These are phyloP conservation scores for Microcebus murinus DNA, from an alignment of 2,113 vertebrate species.

Conservation along the genomic window DNA sequence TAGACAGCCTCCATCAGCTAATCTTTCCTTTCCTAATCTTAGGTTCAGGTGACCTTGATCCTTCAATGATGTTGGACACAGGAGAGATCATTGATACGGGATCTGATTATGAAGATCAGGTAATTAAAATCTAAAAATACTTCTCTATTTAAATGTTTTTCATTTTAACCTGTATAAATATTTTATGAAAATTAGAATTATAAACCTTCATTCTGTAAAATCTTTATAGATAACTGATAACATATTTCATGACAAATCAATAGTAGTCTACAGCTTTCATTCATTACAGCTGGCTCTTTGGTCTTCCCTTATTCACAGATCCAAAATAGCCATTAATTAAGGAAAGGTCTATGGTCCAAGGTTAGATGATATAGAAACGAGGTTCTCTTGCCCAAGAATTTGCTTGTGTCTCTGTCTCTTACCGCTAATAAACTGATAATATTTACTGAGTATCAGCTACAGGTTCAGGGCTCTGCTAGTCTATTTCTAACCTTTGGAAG, in stretches of 20 bases:
- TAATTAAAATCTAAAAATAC: constrained; percentile 79
- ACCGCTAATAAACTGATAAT: neutral
- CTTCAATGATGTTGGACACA: constrained; percentile 89
- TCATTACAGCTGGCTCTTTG: neutral
- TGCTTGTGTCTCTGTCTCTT: neutral
- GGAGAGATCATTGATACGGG: constrained; percentile 86
- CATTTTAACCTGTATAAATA: neutral
- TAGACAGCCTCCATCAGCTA: neutral
- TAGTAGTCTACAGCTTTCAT: neutral
- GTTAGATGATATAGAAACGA: neutral
- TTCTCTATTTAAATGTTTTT: constrained; percentile 23
- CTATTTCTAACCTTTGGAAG: constrained; percentile 8
- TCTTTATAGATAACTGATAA: neutral
- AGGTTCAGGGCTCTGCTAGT: neutral
- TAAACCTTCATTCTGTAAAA: neutral
- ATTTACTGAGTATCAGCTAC: neutral
- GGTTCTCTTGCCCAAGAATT: neutral
- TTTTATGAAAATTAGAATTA: constrained; percentile 21
- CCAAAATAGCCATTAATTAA: neutral
- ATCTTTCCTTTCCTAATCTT: constrained; percentile 55
- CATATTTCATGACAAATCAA: neutral
- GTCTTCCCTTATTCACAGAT: neutral
- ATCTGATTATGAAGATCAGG: constrained; percentile 93
- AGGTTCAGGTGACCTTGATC: constrained; percentile 93
- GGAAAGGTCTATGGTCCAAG: neutral